Evolutionary conservation across 2,113 vertebrate species (phyloP).

Genomic region (Trichomycterus rosablanca): DNA sequence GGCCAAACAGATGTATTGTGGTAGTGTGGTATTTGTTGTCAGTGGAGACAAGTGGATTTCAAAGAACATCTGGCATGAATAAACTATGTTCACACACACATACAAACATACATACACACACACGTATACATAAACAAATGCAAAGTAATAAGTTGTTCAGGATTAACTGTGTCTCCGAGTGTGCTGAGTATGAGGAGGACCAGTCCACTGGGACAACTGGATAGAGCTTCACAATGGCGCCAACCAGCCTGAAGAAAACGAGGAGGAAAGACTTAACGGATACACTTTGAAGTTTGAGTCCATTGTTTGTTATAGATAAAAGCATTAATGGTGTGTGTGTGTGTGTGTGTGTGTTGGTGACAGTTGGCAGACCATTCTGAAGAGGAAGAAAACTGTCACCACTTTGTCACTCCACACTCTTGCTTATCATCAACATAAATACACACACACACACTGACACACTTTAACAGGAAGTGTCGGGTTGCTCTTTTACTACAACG

Average conservation of each 20-base stretch:
- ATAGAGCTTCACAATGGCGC: constrained; percentile 9
- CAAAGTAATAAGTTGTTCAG: constrained; percentile 3
- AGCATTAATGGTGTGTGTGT: constrained; percentile 11
- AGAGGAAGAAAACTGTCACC: constrained; percentile 34
- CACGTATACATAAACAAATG: constrained; percentile 3
- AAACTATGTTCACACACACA: constrained; percentile 57
- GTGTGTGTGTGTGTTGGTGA: constrained; percentile 30
- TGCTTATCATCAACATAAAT: neutral
- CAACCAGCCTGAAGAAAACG: constrained; percentile 16
- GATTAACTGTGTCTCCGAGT: neutral
- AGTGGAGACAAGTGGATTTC: constrained; percentile 73
- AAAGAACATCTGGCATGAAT: constrained; percentile 74
- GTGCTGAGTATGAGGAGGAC: neutral
- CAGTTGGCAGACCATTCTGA: constrained; percentile 29
- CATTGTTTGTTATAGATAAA: constrained; percentile 36
- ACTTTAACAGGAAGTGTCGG: constrained; percentile 16
- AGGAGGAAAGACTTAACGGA: constrained; percentile 33
- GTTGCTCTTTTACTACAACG: constrained; percentile 2
- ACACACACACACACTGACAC: constrained; percentile 9
- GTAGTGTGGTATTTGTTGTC: constrained; percentile 73
- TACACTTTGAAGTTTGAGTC: constrained; percentile 31
- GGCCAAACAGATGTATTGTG: no score
- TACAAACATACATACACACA: constrained; percentile 29
- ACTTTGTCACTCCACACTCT: constrained; percentile 27
- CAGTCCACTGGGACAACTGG: constrained; percentile 10